Evolutionary conservation across 2,888 invertebrate species (phyloP).

Genomic region (Drosophila demipolita): DNA sequence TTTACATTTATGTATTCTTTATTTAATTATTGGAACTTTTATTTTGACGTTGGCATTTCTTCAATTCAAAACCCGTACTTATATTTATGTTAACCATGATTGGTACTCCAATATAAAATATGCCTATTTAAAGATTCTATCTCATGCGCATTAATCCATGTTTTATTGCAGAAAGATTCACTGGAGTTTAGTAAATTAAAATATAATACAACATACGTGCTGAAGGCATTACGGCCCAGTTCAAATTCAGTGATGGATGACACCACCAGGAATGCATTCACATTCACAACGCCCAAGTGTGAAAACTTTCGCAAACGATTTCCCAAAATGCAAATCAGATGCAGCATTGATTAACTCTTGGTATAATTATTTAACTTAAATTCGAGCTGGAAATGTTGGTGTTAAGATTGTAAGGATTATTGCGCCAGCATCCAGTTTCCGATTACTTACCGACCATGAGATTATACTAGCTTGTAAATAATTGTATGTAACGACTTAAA

Average conservation of each 20-base stretch:
- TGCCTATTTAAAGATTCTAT: not conserved
- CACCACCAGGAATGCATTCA: conserved; percentile 57
- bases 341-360: conserved; percentile 56
- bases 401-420: not conserved
- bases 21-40: no score
- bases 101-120: not conserved
- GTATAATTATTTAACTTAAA: conserved; percentile 8
- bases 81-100: not conserved
- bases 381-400: conserved; percentile 4
- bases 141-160: conserved; percentile 1
- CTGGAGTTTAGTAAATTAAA: conserved; percentile 83
- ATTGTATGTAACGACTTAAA: conserved; percentile 64
- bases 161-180: conserved; percentile 80
- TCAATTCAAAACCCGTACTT: not conserved
- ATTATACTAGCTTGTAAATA: conserved; percentile 74
- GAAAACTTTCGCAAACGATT: conserved; percentile 82
- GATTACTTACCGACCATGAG: conserved; percentile 53
- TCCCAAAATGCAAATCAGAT: conserved; percentile 83
- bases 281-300: conserved; percentile 83
- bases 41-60: not conserved
- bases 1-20: not conserved
- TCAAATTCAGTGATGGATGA: conserved; percentile 57
- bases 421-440: conserved; percentile 4
- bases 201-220: conserved; percentile 83
- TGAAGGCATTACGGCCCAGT: conserved; percentile 68